Conservation (phyloP, 1,140 invertebrate species). For the Adoxophyes honmai region DNA sequence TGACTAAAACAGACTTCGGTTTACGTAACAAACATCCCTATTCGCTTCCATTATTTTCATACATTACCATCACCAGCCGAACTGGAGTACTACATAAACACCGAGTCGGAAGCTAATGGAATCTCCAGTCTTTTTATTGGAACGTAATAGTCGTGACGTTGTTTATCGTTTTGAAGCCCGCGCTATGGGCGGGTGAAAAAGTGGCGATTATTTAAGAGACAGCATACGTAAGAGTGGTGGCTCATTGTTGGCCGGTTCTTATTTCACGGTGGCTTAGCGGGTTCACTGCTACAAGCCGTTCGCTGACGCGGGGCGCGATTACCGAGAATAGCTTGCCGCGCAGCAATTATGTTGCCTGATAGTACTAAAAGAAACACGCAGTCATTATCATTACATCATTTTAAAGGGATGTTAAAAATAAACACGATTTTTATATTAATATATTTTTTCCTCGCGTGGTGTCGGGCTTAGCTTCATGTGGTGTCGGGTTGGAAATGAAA, state of each 20-base stretch:
- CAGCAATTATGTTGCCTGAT: too few relatives aligned
- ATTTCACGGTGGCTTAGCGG: constrained; percentile 59
- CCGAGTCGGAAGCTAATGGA: constrained; percentile 5
- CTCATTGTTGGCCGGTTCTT: constrained; percentile 45
- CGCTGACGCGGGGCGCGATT: constrained; percentile 9
- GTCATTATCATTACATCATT: too few relatives aligned
- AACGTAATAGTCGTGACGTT: constrained; percentile 18
- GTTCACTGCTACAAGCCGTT: constrained; percentile 12
- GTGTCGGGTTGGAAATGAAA: too few relatives aligned
- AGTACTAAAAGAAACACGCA: too few relatives aligned
- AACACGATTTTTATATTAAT: too few relatives aligned
- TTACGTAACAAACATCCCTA: too few relatives aligned
- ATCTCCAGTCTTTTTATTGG: constrained; percentile 8
- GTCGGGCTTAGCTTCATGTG: too few relatives aligned
- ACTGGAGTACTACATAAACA: constrained; percentile 8
- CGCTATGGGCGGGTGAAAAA: constrained; percentile 12
- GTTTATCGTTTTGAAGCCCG: constrained; percentile 4
- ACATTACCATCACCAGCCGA: neutral
- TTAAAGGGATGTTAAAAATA: too few relatives aligned
- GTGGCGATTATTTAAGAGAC: constrained; percentile 42
- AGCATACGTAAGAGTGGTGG: constrained; percentile 48
- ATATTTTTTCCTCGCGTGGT: too few relatives aligned
- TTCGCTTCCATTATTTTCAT: neutral
- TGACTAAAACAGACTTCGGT: too few relatives aligned
- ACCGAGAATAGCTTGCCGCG: too few relatives aligned